Conservation (phyloP, 2,888 invertebrate species). For the Spisula subtruncata region DNA sequence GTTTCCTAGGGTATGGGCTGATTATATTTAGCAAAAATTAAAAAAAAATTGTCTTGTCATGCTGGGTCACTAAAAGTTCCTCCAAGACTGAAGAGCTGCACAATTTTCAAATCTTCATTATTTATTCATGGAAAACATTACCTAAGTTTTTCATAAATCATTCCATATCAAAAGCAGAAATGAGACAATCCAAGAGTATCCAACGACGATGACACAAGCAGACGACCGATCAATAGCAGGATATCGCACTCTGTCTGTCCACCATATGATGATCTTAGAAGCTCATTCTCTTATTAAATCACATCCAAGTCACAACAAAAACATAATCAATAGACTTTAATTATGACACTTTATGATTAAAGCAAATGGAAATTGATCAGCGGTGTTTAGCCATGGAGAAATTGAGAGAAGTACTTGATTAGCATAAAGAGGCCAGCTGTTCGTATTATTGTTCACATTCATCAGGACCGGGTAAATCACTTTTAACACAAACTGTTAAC, state of each 20-base stretch:
- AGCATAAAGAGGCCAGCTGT: not conserved
- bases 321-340: slow-evolving; percentile 59
- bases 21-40: not conserved
- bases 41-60: not conserved
- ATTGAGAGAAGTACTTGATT: not conserved
- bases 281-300: slow-evolving; percentile 44
- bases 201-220: too few species aligned
- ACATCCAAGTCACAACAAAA: slow-evolving; percentile 42
- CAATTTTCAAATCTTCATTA: slow-evolving; percentile 3
- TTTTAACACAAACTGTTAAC: not conserved
- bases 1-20: not conserved
- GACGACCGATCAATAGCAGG: not conserved
- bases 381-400: not conserved
- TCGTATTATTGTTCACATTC: not conserved
- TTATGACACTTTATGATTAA: slow-evolving; percentile 55
- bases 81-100: not conserved
- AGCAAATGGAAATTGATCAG: slow-evolving; percentile 48
- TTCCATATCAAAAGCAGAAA: not conserved
- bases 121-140: slow-evolving; percentile 26
- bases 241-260: not conserved
- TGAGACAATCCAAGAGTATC: not conserved
- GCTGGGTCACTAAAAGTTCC: not conserved
- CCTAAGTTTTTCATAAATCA: slow-evolving; percentile 11
- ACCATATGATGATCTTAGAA: not conserved
- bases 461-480: not conserved